Conservation (phyloP, 2,113 vertebrate genomes). For the Alethe diademata region DNA sequence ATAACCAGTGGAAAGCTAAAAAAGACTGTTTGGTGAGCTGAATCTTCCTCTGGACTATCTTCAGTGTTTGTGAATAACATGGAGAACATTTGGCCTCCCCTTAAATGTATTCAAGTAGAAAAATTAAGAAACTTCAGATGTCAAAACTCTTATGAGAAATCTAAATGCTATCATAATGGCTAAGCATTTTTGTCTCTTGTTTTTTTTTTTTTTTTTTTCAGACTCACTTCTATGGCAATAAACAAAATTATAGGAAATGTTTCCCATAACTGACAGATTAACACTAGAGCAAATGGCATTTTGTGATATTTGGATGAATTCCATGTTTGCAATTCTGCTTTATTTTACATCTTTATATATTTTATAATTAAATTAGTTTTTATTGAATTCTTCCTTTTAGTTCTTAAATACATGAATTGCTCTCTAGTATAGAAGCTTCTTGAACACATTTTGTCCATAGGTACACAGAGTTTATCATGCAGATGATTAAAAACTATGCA, state of each 20-base stretch:
- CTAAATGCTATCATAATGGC: not conserved
- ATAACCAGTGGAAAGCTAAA: not conserved
- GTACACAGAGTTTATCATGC: constrained; percentile 12
- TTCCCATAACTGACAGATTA: not conserved
- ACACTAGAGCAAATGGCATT: not conserved
- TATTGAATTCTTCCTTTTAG: not conserved
- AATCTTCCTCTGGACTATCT: not conserved
- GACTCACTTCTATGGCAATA: not conserved
- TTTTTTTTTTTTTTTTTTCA: not conserved
- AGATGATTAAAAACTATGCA: constrained; percentile 26
- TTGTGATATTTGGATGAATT: not conserved
- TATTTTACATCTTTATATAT: not conserved
- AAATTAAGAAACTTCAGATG: not conserved
- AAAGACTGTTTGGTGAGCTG: not conserved
- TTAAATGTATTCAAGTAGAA: not conserved
- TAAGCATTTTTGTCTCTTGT: not conserved
- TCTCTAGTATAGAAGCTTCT: constrained; percentile 22
- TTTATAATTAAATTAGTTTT: not conserved
- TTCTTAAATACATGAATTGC: constrained; percentile 12
- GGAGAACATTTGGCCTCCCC: not conserved
- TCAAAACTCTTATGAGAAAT: not conserved
- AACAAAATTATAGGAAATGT: not conserved
- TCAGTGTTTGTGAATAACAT: not conserved
- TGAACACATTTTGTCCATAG: constrained; percentile 45
- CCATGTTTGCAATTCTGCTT: not conserved